Evolutionary conservation across 2,113 vertebrate species (phyloP), one percentile per base, ranked within the genome.

Genomic region (Brachypodius melanocephalos): DNA sequence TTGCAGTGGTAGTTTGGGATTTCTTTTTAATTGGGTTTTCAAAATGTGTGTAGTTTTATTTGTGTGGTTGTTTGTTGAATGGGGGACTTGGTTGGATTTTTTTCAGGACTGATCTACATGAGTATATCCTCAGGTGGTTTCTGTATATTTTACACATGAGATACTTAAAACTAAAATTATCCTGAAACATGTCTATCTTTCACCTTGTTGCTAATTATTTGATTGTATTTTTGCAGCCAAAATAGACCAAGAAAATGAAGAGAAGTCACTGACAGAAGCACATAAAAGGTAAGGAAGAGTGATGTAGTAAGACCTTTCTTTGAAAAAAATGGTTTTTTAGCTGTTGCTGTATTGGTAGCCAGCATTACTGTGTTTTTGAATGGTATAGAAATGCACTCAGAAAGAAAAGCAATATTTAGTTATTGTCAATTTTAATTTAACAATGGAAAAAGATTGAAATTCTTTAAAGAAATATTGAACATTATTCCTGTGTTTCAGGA

Each of bases 171-270:
- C 28, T 6, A 55, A 74, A n/a, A 28, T 83, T 79, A 38, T 43
- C 48, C 9, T 61, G 31, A 81, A 88, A 28, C 8, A 73, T 16
- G 3, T 29, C 25, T 75, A 26, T 52, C 13, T 78, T 76, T 91
- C 3, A 51, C 19, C 13, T 75, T 58, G 22, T 88, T 71, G 9
- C 17, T 96, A 86, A 96, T 78, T 29, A 83, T 88, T 65, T 77
- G 79, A 43, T 94, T 92, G 7, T 94, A 85, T 92, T 46, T 85
- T 97, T 97, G 58, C 97, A 99, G 99, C 99, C 82, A 99, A 99
- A 98, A 97, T 96, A 92, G 99, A 99, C 88, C 98, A 99, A 97
- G 98, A 99, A 88, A 96, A 97, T n/a, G 98, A 99, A 85, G 99
- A 99, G 55, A 96, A 92, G 61, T 98, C 98, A 51, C 97, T 99